A percentile compares a stretch with the other conserved stretches of the same genome.
phyloP scores from a whole-genome alignment of 2,888 invertebrate species.

The Cyrtodaria siliqua region DNA sequence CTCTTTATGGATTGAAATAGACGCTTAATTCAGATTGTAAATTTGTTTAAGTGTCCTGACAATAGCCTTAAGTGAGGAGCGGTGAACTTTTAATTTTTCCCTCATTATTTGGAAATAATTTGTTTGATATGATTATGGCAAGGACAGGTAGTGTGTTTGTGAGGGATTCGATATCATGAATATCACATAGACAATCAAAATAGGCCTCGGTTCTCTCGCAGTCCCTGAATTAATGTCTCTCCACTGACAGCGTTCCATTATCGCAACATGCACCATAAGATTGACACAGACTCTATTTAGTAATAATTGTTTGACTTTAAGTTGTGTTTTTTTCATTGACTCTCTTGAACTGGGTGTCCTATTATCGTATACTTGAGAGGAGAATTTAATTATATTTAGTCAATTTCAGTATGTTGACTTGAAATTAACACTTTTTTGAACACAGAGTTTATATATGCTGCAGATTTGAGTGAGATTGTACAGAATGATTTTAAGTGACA shows the following conservation, averaged over 20 bases:
- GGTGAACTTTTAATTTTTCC: slow-evolving; percentile 44
- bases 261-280: neutral
- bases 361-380: too few species aligned
- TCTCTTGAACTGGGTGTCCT: too few species aligned
- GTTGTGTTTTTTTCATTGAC: too few species aligned
- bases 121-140: slow-evolving; percentile 54
- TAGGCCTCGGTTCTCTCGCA: slow-evolving; percentile 38
- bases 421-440: too few species aligned
- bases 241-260: neutral
- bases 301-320: too few species aligned
- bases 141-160: slow-evolving; percentile 34
- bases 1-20: slow-evolving; percentile 49
- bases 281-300: too few species aligned
- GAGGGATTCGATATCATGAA: slow-evolving; percentile 28
- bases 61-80: slow-evolving; percentile 44
- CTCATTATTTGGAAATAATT: slow-evolving; percentile 50
- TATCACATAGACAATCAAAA: slow-evolving; percentile 54
- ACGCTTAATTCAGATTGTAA: slow-evolving; percentile 49
- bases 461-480: too few species aligned
- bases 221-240: slow-evolving; percentile 14
- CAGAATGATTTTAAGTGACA: too few species aligned
- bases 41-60: slow-evolving; percentile 52
- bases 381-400: too few species aligned
- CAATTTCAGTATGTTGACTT: too few species aligned
- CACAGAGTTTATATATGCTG: too few species aligned